Evolutionary conservation across 2,797 vertebrate genomes (phyloP), one percentile per base, ranked within the genome.

Genomic region (Carduelis carduelis): DNA sequence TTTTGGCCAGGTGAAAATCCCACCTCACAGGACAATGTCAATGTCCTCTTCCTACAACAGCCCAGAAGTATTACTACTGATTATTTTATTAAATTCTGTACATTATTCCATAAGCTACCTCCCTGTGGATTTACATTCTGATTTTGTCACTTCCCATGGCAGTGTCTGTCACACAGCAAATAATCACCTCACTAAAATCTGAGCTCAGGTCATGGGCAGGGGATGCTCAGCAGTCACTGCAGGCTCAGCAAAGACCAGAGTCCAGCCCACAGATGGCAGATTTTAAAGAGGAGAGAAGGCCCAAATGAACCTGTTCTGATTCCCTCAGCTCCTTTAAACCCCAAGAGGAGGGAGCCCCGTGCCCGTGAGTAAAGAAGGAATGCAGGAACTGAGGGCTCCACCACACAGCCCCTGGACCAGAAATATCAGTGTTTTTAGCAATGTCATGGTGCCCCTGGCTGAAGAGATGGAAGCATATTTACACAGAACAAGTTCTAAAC

Each of bases 311-410:
- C 14, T 2, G 1, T 23, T 85, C 34, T 4, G 21, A 22, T n/a
- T n/a, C 11, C 16, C 32, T 72, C 16, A 5, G 2, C 5, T 6
- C 34, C 61, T 68, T 86, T n/a, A 60, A 49, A 24, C 1, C 5
- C 26, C 0, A 0, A 22, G 52, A 35, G 35, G 27, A 77, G 32
- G 49, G 37, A 66, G 44, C 64, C 39, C 23, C 0, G 2, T 2
- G 13, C 10, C 0, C 0, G 8, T 4, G 47, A 15, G 34, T 4
- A 2, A 53, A 68, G 41, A 21, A 32, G 37, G 32, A 56, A 12
- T 0, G 24, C 24, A 52, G 22, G 4, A 2, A 3, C 0, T 2
- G 24, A 65, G 44, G 85, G 52, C 79, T 72, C 17, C 23, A 46
- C 44, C 34, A 52, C 39, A 44, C 64, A 7, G 0, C 39, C 50